These are phyloP conservation scores for Eudyptes chrysolophus DNA, from an alignment of 2,113 vertebrate genomes.

Conservation along the genomic window DNA sequence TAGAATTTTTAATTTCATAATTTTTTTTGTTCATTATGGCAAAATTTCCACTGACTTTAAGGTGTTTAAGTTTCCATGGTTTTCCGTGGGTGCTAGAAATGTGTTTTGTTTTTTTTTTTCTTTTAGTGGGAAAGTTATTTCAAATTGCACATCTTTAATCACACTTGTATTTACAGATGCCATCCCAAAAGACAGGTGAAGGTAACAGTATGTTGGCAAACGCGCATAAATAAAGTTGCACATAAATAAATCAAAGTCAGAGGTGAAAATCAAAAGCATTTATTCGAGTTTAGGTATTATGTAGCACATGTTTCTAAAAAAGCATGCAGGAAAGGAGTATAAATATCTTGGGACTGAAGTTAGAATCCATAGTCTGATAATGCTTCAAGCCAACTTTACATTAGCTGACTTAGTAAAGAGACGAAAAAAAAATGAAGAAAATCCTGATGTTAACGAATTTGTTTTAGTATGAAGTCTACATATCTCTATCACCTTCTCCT, in stretches of 20 bases:
- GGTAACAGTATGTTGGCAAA: not conserved
- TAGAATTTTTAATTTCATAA: not conserved
- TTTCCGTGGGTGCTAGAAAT: not conserved
- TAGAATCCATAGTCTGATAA: not conserved
- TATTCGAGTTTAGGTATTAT: not conserved
- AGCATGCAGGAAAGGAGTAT: not conserved
- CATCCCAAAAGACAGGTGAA: not conserved
- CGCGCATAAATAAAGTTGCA: not conserved
- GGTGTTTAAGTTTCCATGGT: rapidly evolving
- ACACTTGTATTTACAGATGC: not conserved
- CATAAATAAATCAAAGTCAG: not conserved
- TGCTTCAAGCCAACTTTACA: not conserved
- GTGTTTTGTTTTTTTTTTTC: not conserved
- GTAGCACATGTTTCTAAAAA: not conserved
- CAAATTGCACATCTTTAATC: not conserved
- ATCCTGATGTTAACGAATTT: not conserved
- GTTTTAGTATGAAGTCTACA: not conserved
- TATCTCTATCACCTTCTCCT: not conserved
- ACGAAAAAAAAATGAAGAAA: not conserved
- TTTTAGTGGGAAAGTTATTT: not conserved
- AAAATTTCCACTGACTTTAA: not conserved
- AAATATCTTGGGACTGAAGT: not conserved
- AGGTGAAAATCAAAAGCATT: not conserved
- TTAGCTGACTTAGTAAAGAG: not conserved
- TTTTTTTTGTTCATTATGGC: not conserved